Base-by-base conservation (phyloP, 2,888 invertebrate genomes). In the Phymatocera aterrima region DNA sequence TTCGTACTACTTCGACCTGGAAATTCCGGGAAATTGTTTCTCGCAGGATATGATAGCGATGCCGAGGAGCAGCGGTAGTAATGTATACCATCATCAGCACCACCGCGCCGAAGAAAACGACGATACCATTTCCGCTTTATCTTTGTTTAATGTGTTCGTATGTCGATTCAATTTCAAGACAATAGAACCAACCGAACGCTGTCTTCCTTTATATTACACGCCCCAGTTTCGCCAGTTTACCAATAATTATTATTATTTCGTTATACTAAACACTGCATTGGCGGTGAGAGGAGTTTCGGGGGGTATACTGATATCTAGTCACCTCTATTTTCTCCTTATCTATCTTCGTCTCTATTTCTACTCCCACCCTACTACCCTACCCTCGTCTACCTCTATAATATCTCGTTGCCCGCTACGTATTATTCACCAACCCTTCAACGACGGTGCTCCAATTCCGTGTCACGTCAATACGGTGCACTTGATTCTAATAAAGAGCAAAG, bases 191-290 rank as follows among this genome's bases (percentile, higher is more conserved):
- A 34, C 57, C 61, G 21, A 57, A 60, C 46, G n/a, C 1, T 5
- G 8, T 8, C 57, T 12, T 40, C 65, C 61, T 64, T 78, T 43
- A 43, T 72, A 34, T 43, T 21, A 79, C 81, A 78, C 80, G 83
- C 31, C 79, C 84, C 74, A 83, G 82, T 84, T 84, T 83, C 79
- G 78, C 12, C 37, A 64, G 78, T 85, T 85, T 81, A 79, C 81
- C 83, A 83, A 83, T 85, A 83, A 83, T 83, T 81, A 82, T 82
- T 81, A 77, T 82, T 81, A 78, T 80, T 80, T 78, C 78, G 40
- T 54, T 8, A 10, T 18, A 54, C 40, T 24, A 18, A 10, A 8
- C 18, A 24, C 24, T 51, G 3, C 51, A 10, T 12, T 43, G 28
- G 8, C 34, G 31, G n/a, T 8, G 43, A 21, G 34, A 68, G 65